Evolutionary conservation across 2,888 invertebrate species (phyloP).

Genomic region (Aphidoletes aphidimyza): DNA sequence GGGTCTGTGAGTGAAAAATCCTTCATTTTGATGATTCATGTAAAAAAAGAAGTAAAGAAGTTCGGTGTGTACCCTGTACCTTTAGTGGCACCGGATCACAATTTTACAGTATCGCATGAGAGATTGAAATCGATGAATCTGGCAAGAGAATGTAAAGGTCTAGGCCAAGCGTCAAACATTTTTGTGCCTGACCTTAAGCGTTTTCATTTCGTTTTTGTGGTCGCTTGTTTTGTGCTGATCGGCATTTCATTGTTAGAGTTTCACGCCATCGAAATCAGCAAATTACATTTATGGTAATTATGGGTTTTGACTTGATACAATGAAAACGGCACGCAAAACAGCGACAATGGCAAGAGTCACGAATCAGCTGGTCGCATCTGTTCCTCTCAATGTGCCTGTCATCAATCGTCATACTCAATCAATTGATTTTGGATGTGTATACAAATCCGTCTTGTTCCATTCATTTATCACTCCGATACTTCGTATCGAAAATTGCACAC

Average conservation of each 20-base stretch:
- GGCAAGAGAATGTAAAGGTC: slow-evolving; percentile 3
- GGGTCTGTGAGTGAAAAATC: too few relatives aligned
- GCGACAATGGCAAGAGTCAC: not conserved
- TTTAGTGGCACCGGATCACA: too few relatives aligned
- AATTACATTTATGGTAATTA: not conserved
- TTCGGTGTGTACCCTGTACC: too few relatives aligned
- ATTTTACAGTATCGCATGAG: too few relatives aligned
- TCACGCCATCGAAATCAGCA: not conserved
- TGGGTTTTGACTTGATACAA: not conserved
- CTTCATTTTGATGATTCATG: too few relatives aligned
- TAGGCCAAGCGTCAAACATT: slow-evolving; percentile 19
- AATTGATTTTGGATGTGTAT: too few relatives aligned
- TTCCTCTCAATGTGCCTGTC: too few relatives aligned
- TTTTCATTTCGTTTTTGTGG: not conserved
- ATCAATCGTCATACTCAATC: too few relatives aligned
- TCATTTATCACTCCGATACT: not conserved
- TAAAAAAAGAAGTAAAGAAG: too few relatives aligned
- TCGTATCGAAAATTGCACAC: not conserved
- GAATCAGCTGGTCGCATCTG: too few relatives aligned
- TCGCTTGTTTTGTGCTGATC: not conserved
- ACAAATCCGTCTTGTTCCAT: too few relatives aligned
- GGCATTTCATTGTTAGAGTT: not conserved
- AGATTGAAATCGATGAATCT: not conserved
- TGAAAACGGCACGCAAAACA: not conserved
- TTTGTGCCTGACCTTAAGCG: slow-evolving; percentile 7